Conservation (phyloP, 2,113 vertebrate genomes). For the Paracyprichromis sp. region DNA sequence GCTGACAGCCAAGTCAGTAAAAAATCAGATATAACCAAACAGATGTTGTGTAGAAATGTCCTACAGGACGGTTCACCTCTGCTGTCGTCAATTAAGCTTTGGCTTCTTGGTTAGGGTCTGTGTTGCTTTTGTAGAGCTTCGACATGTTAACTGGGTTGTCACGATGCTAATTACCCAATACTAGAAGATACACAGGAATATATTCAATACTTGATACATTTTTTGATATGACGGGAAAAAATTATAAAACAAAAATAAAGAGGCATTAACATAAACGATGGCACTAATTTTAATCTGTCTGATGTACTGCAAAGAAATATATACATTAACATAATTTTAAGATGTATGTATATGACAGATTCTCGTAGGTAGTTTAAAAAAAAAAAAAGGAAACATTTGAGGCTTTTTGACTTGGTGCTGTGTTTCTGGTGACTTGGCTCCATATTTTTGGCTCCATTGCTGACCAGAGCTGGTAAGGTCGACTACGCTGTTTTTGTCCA, state of each 20-base stretch:
- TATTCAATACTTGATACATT: not conserved
- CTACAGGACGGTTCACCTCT: not conserved
- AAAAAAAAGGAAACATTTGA: not conserved
- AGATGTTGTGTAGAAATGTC: not conserved
- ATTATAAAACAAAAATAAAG: not conserved
- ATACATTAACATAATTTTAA: not conserved
- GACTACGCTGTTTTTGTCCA: not conserved
- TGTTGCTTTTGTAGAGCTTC: not conserved
- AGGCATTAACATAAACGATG: not conserved
- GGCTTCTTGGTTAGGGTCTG: not conserved
- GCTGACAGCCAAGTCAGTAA: not conserved
- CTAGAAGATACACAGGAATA: not conserved
- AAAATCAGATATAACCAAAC: not conserved
- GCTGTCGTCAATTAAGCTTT: not conserved
- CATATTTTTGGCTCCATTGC: not conserved
- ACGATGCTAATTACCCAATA: not conserved
- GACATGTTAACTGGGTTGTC: not conserved
- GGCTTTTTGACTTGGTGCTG: not conserved
- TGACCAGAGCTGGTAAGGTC: not conserved
- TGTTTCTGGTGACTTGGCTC: not conserved
- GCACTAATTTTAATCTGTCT: not conserved
- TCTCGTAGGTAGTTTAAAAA: accelerated
- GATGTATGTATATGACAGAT: not conserved
- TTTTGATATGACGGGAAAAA: accelerated
- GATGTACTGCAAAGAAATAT: not conserved